Base-by-base conservation (phyloP, 2,113 vertebrate species). In the Rutilus rutilus region DNA sequence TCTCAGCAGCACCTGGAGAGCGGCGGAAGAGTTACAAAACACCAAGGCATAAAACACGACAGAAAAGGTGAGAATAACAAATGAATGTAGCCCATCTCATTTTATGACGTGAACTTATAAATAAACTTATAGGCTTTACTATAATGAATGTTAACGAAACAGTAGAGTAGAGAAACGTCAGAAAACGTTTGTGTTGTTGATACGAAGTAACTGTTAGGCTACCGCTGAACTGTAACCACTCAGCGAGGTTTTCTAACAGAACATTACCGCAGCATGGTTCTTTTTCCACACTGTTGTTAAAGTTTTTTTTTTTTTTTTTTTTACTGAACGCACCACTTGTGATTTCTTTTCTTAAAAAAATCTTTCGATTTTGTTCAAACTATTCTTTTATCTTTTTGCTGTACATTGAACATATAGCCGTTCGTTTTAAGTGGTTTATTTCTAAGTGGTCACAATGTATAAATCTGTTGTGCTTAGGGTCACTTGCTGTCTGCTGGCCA, bases 11-110 rank as follows among this genome's bases (percentile, higher is more conserved):
- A 82, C 60, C 42, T 67, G 79, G 42, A 30, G 9, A n/a, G 5
- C 7, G 54, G 21, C 14, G 15, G 8, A 30, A 59, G 11, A 39
- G 23, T n/a, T 19, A 10, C n/a, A 19, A 15, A 8, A 80, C 57
- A 80, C 23, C 45, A 30, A 50, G 74, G 8, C 14, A 30, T 62
- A 62, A 76, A 15, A 45, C 59, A 45, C 8, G 67, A 42, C 36
- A 71, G 36, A 45, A 62, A 78, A 45, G 36, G 78, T 64, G 78
- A 80, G 78, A 33, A 80, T 23, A 27, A n/a, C 14, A 15, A 45
- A 80, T 5, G 6, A 6, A 62, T 1, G 11, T n/a, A 14, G 9
- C 3, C 5, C 23, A 42, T 74, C 1, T 11, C 15, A n/a, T 7
- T 42, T 8, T 39, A 14, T 42, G 23, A 73, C 4, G 1, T 1